Evolutionary conservation across 2,888 invertebrate genomes (phyloP), one percentile per base, ranked within the genome.

Genomic region (Nezara viridula): DNA sequence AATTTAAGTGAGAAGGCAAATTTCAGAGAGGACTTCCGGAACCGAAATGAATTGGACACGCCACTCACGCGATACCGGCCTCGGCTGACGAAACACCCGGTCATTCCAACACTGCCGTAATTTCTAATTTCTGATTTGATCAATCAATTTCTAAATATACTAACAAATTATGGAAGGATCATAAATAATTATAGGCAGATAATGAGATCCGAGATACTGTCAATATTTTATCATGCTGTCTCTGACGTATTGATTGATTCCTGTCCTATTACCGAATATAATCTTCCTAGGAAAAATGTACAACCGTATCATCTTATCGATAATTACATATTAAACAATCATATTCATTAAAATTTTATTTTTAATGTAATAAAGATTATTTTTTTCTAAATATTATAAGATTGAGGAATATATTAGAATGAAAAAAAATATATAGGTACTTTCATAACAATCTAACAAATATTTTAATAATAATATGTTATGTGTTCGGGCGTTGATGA

Each of bases 71-170:
- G 81, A 81, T 21, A n/a, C 44, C 12, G 37, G 1, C 47, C 44
- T 47, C 24, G 81, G 44, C 2, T 81, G 81, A 81, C n/a, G 81
- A 47, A 81, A 81, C 81, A n/a, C 24, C 32, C 0, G 32, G 19
- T 19, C 19, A 21, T 27, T 5, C 14, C 2, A 60, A 27, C 4
- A 1, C n/a, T 73, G 6, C 14, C 6, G 66, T 73, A 73, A 73
- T 73, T 73, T 37, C 66, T 73, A 73, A 73, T 73, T 73, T 37
- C 66, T 73, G 66, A 73, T 73, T 73, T 73, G 66, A n/a, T 24
- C 81, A 81, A 44, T 81, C 81, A 81, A 73, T 81, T 81, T 44
- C 81, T 44, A 44, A 44, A 47, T n/a, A 81, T 44, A 81, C 19
- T 24, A n/a, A 44, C 44, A 47, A 47, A 47, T 81, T 37, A 81